These are phyloP conservation scores for Callimico goeldii DNA, from an alignment of 2,797 vertebrate genomes.

Conservation along the genomic window DNA sequence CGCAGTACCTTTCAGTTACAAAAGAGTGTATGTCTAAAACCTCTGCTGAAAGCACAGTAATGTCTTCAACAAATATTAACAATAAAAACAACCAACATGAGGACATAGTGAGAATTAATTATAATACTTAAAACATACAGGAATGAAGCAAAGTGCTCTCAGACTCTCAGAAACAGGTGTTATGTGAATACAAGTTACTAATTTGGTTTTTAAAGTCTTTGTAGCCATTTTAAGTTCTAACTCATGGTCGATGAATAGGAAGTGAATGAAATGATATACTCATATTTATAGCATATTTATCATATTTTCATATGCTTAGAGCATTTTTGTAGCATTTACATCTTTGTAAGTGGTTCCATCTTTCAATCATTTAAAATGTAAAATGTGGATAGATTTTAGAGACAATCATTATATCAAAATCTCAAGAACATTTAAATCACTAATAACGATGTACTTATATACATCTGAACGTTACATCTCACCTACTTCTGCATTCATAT, in stretches of 20 bases:
- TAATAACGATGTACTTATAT: not conserved
- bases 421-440: constrained; percentile 8
- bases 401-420: constrained; percentile 20
- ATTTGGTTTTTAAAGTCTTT: constrained; percentile 55
- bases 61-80: constrained; percentile 49
- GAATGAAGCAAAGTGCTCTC: not conserved
- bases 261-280: constrained; percentile 38
- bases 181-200: constrained; percentile 49
- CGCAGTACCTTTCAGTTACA: not conserved
- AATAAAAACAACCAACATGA: constrained; percentile 4
- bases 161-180: constrained; percentile 55
- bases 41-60: not conserved
- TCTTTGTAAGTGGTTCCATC: constrained; percentile 3
- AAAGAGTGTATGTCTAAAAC: not conserved
- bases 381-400: not conserved
- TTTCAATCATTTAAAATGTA: constrained; percentile 56
- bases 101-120: constrained; percentile 27
- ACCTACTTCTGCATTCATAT: constrained; percentile 14
- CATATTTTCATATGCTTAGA: not conserved
- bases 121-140: not conserved
- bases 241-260: constrained; percentile 41
- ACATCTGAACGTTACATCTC: constrained; percentile 33
- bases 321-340: constrained; percentile 47
- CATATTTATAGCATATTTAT: constrained; percentile 42
- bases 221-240: constrained; percentile 36